Evolutionary conservation across 2,888 invertebrate species (phyloP), one percentile per base, ranked within the genome.

Genomic region (Lycaena phlaeas): DNA sequence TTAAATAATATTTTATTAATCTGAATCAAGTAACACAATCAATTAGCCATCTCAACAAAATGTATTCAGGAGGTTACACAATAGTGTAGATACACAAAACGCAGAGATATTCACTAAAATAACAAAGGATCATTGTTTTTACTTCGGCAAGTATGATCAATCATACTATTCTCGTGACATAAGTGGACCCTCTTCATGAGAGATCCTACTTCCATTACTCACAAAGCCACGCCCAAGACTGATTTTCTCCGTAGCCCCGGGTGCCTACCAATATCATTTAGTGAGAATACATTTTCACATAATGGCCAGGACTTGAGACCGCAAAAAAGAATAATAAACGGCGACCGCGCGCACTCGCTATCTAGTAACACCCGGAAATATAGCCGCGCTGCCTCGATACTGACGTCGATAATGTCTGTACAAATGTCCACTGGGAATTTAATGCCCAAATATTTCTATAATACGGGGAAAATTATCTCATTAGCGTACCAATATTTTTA

Each of bases 141-240:
- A 72, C 68, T 61, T 57, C 52, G 60, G 58, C 61, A 60, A 64
- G 61, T 65, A 74, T 76, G 77, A 82, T 84, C 81, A 81, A 84
- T 82, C 84, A 84, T 81, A 76, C 64, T 62, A 71, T 74, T 71
- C 66, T 64, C 56, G 64, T 71, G 79, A 79, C 81, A 81, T 77
- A 81, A 82, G 79, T 77, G 79, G 76, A 79, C 84, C 82, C 81
- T 82, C 75, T 72, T 78, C 76, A 73, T 69, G 59, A 68, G 72
- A 74, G 73, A 75, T 73, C 73, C 59, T 68, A 75, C 64, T 72
- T 70, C 81, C 82, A 84, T 82, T 84, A 84, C 70, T 84, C 79
- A 82, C 59, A 54, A 61, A 57, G 64, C 74, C 72, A 66, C 81
- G 72, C 79, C 79, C 73, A 55, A 58, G 67, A 60, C 76, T 76